Evolutionary conservation across 2,888 invertebrate genomes (phyloP), one percentile per base, ranked within the genome.

Genomic region (Druceiella hillmani): DNA sequence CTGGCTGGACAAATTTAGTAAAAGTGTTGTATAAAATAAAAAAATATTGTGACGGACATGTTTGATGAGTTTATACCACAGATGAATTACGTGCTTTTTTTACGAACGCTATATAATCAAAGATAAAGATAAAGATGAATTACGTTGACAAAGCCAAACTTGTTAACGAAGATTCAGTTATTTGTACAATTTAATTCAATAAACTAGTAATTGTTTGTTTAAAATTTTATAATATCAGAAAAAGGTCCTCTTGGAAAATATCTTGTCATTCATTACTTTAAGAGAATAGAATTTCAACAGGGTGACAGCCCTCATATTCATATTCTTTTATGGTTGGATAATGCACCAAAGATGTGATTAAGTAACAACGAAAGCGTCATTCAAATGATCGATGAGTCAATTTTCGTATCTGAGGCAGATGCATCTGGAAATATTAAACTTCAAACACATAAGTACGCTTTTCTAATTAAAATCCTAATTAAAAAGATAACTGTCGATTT

Each of bases 401-500:
- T 52, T 40, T 52, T 52, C 12, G 53, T 55, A 7, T 52, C 54
- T 32, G 42, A 39, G 15, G 35, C 44, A 41, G 50, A 57, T n/a
- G 50, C 53, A 11, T 55, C 55, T 24, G 52, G 53, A 40, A 49
- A 55, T 48, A 54, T 56, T 6, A 44, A 49, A 48, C 17, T 53
- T 36, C 33, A 35, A 48, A 53, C 48, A 17, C 57, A 55, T 22
- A 52, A 53, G 13, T 55, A 57, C 38, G 54, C 53, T 24, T 52
- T 50, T 38, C 51, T 50, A 47, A 52, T 38, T 43, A 49, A 13
- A 31, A 34, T 38, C n/a, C 50, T 39, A 52, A 51, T 47, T 43
- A 44, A 48, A 25, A 31, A 11, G 42, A 52, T 39, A n/a, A n/a
- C n/a, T n/a, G n/a, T n/a, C n/a, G n/a, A n/a, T n/a, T n/a, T n/a